Conservation (phyloP, 1,140 invertebrate species). For the Oncopodura yosiiana region DNA sequence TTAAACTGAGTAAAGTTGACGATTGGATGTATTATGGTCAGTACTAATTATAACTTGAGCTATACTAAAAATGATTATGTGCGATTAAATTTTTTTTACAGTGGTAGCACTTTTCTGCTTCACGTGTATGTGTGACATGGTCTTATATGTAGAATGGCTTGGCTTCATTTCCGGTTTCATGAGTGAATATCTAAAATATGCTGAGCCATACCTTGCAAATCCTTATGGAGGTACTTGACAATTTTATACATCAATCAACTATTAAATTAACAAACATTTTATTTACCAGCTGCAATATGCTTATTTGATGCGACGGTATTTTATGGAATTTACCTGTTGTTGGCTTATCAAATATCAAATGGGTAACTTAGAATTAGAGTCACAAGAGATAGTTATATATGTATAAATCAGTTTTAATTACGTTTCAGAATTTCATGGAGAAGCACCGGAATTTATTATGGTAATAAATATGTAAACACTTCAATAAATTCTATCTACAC, state of each 20-base stretch:
- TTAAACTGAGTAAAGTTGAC: slow-evolving; percentile 8
- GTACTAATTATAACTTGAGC: too few species aligned
- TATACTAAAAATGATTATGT: too few species aligned
- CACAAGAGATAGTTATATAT: too few species aligned
- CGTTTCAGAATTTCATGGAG: too few species aligned
- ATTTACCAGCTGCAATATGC: slow-evolving; percentile 31
- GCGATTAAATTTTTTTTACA: too few species aligned
- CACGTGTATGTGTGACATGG: slow-evolving; percentile 29
- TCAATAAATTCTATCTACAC: too few species aligned
- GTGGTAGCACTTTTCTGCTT: slow-evolving; percentile 27
- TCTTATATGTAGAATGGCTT: slow-evolving; percentile 30
- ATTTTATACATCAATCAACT: too few species aligned
- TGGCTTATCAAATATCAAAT: slow-evolving; percentile 26
- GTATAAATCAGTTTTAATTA: too few species aligned
- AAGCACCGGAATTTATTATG: slow-evolving; percentile 28
- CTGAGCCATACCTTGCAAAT: slow-evolving; percentile 29
- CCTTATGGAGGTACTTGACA: too few species aligned
- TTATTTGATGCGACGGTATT: slow-evolving; percentile 34
- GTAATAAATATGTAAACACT: too few species aligned
- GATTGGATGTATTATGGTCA: slow-evolving; percentile 31
- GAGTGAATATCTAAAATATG: slow-evolving; percentile 32
- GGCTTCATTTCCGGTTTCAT: slow-evolving; percentile 31
- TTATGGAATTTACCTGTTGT: slow-evolving; percentile 27
- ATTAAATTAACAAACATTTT: too few species aligned
- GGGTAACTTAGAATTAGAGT: too few species aligned